Conservation (phyloP, 2,888 invertebrate genomes). For the Actias luna region DNA sequence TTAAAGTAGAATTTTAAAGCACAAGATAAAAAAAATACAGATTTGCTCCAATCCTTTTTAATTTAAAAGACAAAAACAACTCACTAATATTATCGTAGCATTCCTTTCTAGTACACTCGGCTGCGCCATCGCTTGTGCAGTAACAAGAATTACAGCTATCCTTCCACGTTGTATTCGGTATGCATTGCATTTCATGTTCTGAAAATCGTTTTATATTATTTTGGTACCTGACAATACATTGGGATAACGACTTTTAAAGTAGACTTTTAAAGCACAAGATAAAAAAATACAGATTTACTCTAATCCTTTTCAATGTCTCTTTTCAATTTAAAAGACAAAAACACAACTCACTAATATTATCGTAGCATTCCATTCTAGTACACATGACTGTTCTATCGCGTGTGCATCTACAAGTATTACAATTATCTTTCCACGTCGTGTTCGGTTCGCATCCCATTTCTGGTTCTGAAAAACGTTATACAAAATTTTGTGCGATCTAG, state of each 20-base stretch:
- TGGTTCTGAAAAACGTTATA: no score
- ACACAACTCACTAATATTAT: background rate
- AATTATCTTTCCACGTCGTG: slow-evolving; percentile 1
- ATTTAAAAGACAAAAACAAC: no score
- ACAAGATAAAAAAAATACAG: no score
- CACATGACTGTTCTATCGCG: background rate
- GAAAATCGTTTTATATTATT: no score
- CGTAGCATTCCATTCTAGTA: background rate
- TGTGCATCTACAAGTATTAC: background rate
- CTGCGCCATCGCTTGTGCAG: slow-evolving; percentile 47
- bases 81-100: slow-evolving; percentile 33
- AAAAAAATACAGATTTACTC: no score
- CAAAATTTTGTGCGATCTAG: no score
- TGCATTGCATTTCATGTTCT: slow-evolving; percentile 33
- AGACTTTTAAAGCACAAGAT: no score
- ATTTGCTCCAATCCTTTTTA: no score
- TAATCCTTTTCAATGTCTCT: no score
- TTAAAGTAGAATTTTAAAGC: no score
- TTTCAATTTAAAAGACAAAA: no score
- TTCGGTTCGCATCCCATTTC: slow-evolving; percentile 5
- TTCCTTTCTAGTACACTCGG: slow-evolving; percentile 52
- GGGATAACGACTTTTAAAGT: background rate
- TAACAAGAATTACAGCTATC: slow-evolving; percentile 59
- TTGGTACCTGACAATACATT: no score
- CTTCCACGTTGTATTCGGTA: slow-evolving; percentile 49